Evolutionary conservation across 2,113 vertebrate species (phyloP), one percentile per base, ranked within the genome.

Genomic region (Catharus minimus): DNA sequence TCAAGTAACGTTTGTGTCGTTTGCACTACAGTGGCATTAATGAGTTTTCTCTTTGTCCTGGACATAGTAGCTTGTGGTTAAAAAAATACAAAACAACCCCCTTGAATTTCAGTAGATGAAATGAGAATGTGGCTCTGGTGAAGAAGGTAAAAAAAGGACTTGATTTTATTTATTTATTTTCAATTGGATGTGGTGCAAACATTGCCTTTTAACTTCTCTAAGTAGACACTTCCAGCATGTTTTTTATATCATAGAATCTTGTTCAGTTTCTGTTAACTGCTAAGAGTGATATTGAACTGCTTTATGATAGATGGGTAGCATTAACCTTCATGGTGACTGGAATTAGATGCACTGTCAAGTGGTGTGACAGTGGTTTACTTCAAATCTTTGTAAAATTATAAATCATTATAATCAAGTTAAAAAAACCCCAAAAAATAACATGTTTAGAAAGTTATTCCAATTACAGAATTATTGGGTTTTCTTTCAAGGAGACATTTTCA

Each of bases 1-100:
- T 46, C 0, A 1, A 64, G 36, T 26, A 72, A 50, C 18, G 5
- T 84, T 77, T 0, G 1, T 38, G 15, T 13, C 0, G 1, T 64
- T 68, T 80, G 39, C 52, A 68, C 71, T 86, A 60, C 21, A 80
- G 38, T 20, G 8, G 27, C 50, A 75, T 64, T 67, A 67, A 33
- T 46, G 24, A 65, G 33, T 41, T 28, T 78, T 38, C 9, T 68
- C 33, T 57, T 72, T 80, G 14, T 53, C 11, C 19, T 67, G 56
- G 14, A 53, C 13, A 16, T 24, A 55, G 8, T 9, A 32, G 16
- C 21, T 52, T 86, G 18, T 39, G 15, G 20, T 50, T 82, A 33
- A 71, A 52, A 62, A 18, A 32, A 21, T 20, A 41, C n/a, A 62
- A 39, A 69, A 10, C 7, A 30, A 38, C 0, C 3, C 15, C 36